Percentiles rank a stretch among this genome's conserved stretches.
Conservation (phyloP, 1,140 invertebrate species). For the Hermetia illucens region DNA sequence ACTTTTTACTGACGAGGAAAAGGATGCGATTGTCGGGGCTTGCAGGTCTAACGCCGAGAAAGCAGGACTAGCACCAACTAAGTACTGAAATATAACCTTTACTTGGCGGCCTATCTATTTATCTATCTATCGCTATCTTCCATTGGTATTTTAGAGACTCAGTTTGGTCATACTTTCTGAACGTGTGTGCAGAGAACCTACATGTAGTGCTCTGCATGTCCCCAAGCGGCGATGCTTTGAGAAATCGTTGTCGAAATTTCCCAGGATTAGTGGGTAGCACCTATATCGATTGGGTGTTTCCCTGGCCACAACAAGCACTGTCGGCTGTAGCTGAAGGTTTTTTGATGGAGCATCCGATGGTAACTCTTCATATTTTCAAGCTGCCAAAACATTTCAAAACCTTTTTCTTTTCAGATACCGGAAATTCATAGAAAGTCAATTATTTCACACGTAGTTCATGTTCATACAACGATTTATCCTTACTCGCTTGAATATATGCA, state of each 20-base stretch:
- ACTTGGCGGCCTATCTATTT: slow-evolving; percentile 1
- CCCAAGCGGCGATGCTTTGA: slow-evolving; percentile 63
- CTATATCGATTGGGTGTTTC: slow-evolving; percentile 85
- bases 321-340: slow-evolving; percentile 70
- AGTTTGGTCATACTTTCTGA: slow-evolving; percentile 74
- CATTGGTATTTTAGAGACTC: slow-evolving; percentile 37
- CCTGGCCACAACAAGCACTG: slow-evolving; percentile 82
- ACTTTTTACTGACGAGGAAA: slow-evolving; percentile 74
- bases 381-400: background rate
- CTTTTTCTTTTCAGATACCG: slow-evolving; percentile 35
- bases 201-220: slow-evolving; percentile 85
- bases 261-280: slow-evolving; percentile 85
- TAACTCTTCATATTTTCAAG: background rate
- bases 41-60: slow-evolving; percentile 51
- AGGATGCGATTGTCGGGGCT: slow-evolving; percentile 54
- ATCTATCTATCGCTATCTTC: background rate
- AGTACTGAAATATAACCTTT: slow-evolving; percentile 32
- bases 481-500: slow-evolving; percentile 59
- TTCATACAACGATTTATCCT: slow-evolving; percentile 54
- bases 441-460: slow-evolving; percentile 69
- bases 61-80: slow-evolving; percentile 52
- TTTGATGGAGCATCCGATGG: slow-evolving; percentile 39
- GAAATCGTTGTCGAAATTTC: slow-evolving; percentile 73
- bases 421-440: slow-evolving; percentile 48
- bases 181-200: slow-evolving; percentile 62